These are phyloP conservation scores for Chromis chromis DNA, from an alignment of 2,797 vertebrate genomes.

Conservation along the genomic window DNA sequence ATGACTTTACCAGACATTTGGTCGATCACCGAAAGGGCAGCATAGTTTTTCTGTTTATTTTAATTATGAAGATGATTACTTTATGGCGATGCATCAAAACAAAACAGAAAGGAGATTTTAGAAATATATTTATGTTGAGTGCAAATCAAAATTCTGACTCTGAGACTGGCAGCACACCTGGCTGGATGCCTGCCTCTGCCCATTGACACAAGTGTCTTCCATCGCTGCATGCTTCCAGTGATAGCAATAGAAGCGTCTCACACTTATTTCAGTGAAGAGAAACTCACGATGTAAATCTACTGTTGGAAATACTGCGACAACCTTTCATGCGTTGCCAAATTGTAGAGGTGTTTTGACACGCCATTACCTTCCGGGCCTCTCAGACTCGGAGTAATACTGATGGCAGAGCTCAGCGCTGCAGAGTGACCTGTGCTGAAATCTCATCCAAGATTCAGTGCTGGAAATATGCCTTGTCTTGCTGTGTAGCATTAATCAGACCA, in stretches of 20 bases:
- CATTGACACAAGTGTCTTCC: conserved; percentile 15
- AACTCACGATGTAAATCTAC: conserved; percentile 26
- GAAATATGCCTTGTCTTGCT: not conserved
- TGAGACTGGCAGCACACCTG: conserved; percentile 5
- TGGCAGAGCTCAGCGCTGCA: conserved; percentile 5
- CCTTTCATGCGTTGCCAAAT: conserved; percentile 20
- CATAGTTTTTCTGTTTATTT: not conserved
- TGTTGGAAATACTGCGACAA: conserved; percentile 20
- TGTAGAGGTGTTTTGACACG: conserved; percentile 27
- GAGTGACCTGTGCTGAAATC: conserved; percentile 19
- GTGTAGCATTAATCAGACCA: conserved; percentile 2
- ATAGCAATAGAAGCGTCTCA: conserved; percentile 18
- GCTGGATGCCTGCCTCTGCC: not conserved
- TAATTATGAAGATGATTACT: not conserved
- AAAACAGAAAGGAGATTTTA: not conserved
- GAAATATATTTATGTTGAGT: not conserved
- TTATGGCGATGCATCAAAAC: not conserved
- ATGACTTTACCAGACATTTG: not conserved
- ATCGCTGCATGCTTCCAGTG: conserved; percentile 4
- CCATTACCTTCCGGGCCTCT: conserved; percentile 12
- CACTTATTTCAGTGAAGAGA: conserved; percentile 18
- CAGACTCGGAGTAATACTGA: conserved; percentile 23
- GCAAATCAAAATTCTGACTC: not conserved
- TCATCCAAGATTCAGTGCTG: conserved; percentile 20
- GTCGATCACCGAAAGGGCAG: not conserved